A percentile compares a stretch with the other conserved stretches of the same genome.
These are phyloP conservation scores for Maniola hyperantus DNA, from an alignment of 2,888 invertebrate species.

Conservation along the genomic window DNA sequence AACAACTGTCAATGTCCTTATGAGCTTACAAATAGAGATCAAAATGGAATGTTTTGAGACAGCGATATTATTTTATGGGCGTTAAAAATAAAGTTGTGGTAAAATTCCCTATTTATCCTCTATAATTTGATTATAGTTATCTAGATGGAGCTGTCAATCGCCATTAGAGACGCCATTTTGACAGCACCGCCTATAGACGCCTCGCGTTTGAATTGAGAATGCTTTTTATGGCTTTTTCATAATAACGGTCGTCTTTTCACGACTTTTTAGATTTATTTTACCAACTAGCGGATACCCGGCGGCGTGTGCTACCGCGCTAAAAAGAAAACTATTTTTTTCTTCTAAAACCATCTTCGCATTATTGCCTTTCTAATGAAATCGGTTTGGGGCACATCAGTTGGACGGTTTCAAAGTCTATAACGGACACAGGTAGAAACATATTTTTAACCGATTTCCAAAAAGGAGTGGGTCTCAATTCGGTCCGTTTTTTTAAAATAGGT, in stretches of 20 bases:
- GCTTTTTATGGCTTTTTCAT: background rate
- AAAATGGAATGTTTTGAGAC: conserved; percentile 3
- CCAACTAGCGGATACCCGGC: too few species aligned
- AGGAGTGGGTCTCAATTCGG: too few species aligned
- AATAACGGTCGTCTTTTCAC: conserved; percentile 1
- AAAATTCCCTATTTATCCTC: conserved; percentile 46
- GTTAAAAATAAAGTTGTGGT: conserved; percentile 16
- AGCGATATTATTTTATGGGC: background rate
- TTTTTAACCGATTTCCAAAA: too few species aligned
- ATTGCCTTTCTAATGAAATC: too few species aligned
- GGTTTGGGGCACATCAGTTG: too few species aligned
- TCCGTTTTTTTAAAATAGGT: too few species aligned
- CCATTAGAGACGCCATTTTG: conserved; percentile 66
- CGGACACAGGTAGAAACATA: too few species aligned
- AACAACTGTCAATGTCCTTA: conserved; percentile 25
- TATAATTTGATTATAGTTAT: conserved; percentile 72
- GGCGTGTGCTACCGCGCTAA: too few species aligned
- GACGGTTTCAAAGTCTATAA: too few species aligned
- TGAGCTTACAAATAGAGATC: conserved; percentile 22
- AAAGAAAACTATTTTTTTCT: too few species aligned
- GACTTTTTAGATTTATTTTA: background rate
- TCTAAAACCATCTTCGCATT: too few species aligned
- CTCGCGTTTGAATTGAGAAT: conserved; percentile 17
- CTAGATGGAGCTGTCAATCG: conserved; percentile 76
- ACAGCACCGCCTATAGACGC: conserved; percentile 45